phyloP scores from a whole-genome alignment of 2,797 vertebrate species.

The Denticeps clupeoides region DNA sequence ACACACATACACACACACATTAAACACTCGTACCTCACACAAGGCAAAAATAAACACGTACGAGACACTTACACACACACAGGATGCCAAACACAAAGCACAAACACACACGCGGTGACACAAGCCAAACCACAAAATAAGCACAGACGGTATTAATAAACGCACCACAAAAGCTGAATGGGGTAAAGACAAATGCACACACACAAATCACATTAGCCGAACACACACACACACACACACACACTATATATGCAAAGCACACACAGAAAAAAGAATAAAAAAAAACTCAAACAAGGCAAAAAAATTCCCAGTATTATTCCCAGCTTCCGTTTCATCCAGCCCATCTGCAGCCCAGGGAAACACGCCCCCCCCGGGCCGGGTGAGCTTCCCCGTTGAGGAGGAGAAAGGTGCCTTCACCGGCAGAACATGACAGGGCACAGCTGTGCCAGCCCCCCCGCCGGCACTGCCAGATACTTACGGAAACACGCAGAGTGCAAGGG shows the following conservation, averaged over 20 bases:
- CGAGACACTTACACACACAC: no score
- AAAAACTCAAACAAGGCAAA: neutral
- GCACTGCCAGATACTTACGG: conserved; percentile 4
- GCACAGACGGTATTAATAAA: neutral
- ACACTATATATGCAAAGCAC: neutral
- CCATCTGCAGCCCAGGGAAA: no score
- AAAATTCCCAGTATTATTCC: neutral
- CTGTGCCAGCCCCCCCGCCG: conserved; percentile 35
- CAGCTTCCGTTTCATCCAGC: neutral
- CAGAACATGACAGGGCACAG: conserved; percentile 45
- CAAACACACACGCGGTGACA: neutral
- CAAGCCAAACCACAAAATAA: neutral
- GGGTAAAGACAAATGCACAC: neutral
- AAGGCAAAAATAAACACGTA: neutral
- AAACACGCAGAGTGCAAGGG: conserved; percentile 7
- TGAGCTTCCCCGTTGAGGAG: no score
- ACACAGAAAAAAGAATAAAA: neutral
- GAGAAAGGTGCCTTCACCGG: no score
- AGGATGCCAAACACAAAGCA: no score
- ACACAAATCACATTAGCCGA: conserved; percentile 2
- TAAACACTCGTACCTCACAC: no score
- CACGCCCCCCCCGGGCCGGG: no score
- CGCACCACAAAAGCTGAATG: neutral
- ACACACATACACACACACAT: no score
- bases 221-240: neutral